Conservation (phyloP, 2,113 vertebrate genomes). For the Anolis sagrei region DNA sequence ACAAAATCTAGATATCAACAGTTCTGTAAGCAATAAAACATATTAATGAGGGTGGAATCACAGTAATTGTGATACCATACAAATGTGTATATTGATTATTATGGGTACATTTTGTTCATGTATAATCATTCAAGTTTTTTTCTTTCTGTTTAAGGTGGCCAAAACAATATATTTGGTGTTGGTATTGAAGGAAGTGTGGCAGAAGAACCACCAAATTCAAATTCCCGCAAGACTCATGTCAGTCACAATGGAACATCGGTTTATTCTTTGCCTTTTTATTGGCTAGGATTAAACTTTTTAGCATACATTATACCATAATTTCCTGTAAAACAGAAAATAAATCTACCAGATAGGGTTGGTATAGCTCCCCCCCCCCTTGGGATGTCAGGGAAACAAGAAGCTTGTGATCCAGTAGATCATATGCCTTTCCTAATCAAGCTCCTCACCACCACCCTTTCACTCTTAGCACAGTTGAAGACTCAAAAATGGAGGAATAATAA, state of each 20-base stretch:
- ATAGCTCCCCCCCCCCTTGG: background rate
- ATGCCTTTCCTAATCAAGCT: background rate
- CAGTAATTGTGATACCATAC: no score
- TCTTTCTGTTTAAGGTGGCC: background rate
- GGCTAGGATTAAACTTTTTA: background rate
- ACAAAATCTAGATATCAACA: background rate
- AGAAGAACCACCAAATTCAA: background rate
- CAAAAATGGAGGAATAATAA: background rate
- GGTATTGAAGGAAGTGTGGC: background rate
- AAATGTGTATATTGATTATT: no score
- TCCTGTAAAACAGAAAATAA: background rate
- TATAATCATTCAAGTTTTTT: background rate
- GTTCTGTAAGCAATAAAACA: background rate
- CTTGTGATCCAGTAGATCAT: background rate
- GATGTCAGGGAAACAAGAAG: background rate
- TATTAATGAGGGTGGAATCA: background rate
- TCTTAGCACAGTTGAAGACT: background rate
- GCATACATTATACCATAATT: background rate
- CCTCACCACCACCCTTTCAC: background rate
- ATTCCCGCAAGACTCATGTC: background rate
- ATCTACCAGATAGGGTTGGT: background rate
- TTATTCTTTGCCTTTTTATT: background rate
- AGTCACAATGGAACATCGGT: background rate
- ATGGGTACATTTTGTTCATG: no score
- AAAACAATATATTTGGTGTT: background rate